Evolutionary conservation across 1,140 invertebrate genomes (phyloP).

Genomic region (Eurosta solidaginis): DNA sequence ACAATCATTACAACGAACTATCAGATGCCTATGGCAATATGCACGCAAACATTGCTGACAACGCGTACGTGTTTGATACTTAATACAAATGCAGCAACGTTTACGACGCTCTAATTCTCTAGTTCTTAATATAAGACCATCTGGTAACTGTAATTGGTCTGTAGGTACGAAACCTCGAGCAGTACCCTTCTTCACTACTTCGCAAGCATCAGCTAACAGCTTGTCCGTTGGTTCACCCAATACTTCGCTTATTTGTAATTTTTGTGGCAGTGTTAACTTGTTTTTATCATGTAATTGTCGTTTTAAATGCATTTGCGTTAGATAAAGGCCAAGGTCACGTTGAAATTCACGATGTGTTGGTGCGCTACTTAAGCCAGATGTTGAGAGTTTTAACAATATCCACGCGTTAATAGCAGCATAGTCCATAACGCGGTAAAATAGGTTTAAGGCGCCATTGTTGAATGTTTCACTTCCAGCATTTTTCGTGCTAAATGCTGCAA

Average conservation of each 20-base stretch:
- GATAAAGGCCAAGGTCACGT: slow-evolving; percentile 47
- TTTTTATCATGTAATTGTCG: slow-evolving; percentile 41
- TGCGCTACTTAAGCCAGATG: slow-evolving; percentile 33
- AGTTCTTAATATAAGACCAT: slow-evolving; percentile 38
- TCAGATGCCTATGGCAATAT: slow-evolving; percentile 46
- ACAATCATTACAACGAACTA: slow-evolving; percentile 46
- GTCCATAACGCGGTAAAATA: slow-evolving; percentile 43
- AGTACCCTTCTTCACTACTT: slow-evolving; percentile 6
- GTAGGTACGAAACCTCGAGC: slow-evolving; percentile 37
- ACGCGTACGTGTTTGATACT: slow-evolving; percentile 41
- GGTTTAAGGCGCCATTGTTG: slow-evolving; percentile 23
- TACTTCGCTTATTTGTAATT: slow-evolving; percentile 49
- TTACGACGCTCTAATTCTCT: slow-evolving; percentile 45
- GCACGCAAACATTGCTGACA: slow-evolving; percentile 50
- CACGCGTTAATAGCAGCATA: slow-evolving; percentile 45
- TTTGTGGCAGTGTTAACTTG: slow-evolving; percentile 38
- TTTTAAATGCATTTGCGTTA: slow-evolving; percentile 48
- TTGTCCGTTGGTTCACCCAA: slow-evolving; percentile 44
- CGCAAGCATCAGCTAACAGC: slow-evolving; percentile 38
- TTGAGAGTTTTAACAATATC: slow-evolving; percentile 44
- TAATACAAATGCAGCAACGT: slow-evolving; percentile 45
- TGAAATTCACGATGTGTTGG: slow-evolving; percentile 50
- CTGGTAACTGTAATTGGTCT: slow-evolving; percentile 35
- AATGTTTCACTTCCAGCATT: background rate
- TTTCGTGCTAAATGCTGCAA: background rate